Evolutionary conservation across 2,797 vertebrate genomes (phyloP), one percentile per base, ranked within the genome.

Genomic region (Syngnathus acus): DNA sequence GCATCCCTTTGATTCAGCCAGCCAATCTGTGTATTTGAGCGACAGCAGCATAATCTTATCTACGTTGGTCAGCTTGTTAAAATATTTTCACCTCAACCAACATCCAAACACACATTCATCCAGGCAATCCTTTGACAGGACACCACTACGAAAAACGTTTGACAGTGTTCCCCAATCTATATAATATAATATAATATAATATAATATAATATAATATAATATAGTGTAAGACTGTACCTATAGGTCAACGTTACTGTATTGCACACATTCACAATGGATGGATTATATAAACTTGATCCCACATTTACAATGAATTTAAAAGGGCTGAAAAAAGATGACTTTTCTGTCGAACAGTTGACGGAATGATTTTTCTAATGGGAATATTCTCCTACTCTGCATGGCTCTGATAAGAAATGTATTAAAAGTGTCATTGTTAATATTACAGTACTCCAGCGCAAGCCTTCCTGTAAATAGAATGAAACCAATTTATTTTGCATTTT

Each of bases 341-440:
- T 62, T 43, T 62, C 14, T 9, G 5, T 62, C 43, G 40, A 62
- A 23, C n/a, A 14, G 40, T 62, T 43, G 1, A n/a, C 39, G 7
- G 60, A 62, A 62, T 43, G 10, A 43, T 62, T 62, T 62, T 62
- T 62, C 59, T 16, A 43, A 62, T 14, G 60, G 60, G 43, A 62
- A 62, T 62, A 62, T 32, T 43, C 60, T 9, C 10, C 59, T 43
- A 23, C n/a, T 42, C 11, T 62, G 39, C 40, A 62, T 43, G 40
- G 40, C 60, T 40, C 60, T 62, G 60, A 62, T 62, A 62, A 62
- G 60, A 43, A 62, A 21, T 43, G 40, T 43, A 43, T 43, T 62
- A 62, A 43, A 62, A 43, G 19, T 43, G 40, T 14, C 21, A 13
- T 42, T 40, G 39, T 62, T 60, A 40, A 40, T 40, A 60, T 39